phyloP scores from a whole-genome alignment of 23 tunicate genomes.

The Clavelina lepadiformis region DNA sequence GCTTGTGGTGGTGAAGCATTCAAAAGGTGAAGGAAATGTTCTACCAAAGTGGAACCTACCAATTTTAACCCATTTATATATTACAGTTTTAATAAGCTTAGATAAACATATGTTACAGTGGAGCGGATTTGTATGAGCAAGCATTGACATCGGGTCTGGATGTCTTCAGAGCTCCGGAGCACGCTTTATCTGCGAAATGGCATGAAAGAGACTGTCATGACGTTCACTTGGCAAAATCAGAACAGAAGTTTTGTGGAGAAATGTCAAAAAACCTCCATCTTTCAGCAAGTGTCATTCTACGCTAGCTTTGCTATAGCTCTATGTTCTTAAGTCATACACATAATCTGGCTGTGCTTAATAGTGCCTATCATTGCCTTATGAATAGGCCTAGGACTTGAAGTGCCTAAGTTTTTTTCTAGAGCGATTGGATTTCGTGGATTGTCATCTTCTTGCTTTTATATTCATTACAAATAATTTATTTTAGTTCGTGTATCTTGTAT shows the following conservation, averaged over 20 bases:
- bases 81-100: neutral
- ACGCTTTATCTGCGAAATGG: slow-evolving; percentile 57
- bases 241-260: slow-evolving; percentile 41
- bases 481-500: too few relatives aligned
- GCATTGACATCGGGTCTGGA: slow-evolving; percentile 73
- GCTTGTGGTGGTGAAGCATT: slow-evolving; percentile 81
- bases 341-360: too few relatives aligned
- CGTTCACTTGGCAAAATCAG: slow-evolving; percentile 22
- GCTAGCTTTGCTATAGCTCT: too few relatives aligned
- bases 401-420: too few relatives aligned
- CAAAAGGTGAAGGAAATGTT: slow-evolving; percentile 64
- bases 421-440: too few relatives aligned
- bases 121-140: slow-evolving; percentile 57
- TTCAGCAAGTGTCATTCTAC: slow-evolving; percentile 13
- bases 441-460: too few relatives aligned
- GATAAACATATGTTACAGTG: slow-evolving; percentile 20
- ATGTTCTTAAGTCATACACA: too few relatives aligned
- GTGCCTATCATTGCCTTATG: too few relatives aligned
- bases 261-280: slow-evolving; percentile 37
- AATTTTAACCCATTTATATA: neutral
- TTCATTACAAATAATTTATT: too few relatives aligned
- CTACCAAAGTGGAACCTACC: slow-evolving; percentile 2
- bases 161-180: slow-evolving; percentile 91
- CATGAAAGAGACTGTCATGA: slow-evolving; percentile 49
- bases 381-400: too few relatives aligned